Base-by-base conservation (phyloP, 2,797 vertebrate species). In the Microhierax caerulescens region DNA sequence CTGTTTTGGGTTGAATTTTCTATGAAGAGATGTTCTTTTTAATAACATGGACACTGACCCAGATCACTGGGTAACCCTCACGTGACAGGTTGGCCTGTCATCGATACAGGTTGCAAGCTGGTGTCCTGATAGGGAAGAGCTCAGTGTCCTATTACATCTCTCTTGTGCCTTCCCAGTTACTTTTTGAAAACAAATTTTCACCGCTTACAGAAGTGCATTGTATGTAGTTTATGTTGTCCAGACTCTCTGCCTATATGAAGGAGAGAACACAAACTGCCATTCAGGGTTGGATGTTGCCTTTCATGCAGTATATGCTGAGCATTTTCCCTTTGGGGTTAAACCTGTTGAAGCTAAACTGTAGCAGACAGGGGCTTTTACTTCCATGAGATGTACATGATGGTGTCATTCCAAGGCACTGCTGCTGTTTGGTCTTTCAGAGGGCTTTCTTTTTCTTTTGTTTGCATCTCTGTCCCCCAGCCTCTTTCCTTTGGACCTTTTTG, bases 311-410 rank as follows among this genome's bases (percentile, higher is more conserved):
- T 27, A 7, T 2, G 4, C 63, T 60, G 41, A 3, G 15, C 32
- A 8, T 90, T 75, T 51, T 75, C 13, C 47, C 59, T 82, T 68
- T 41, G 39, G 39, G 13, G 18, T 79, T 91, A 57, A 82, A 28
- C 28, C 51, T 48, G 3, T 15, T 67, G 37, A 69, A 65, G 15
- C 34, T 65, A 0, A 50, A 64, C 11, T 69, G 68, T 24, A 48
- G 27, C 1, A 4, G 22, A 39, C 5, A 25, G 16, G 22, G 10
- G 18, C 68, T 85, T 83, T 47, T 67, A 28, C 39, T 63, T 86
- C 37, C 6, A 10, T 47, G 56, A 59, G 28, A 12, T 90, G 37
- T 48, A 12, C 21, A 41, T 9, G 34, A 9, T 41, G 0, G 0
- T n/a, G 23, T 65, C 32, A 6, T 65, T 80, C 61, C 56, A 53